Evolutionary conservation across 2,113 vertebrate species (phyloP), one percentile per base, ranked within the genome.

Genomic region (Uropsilus gracilis): DNA sequence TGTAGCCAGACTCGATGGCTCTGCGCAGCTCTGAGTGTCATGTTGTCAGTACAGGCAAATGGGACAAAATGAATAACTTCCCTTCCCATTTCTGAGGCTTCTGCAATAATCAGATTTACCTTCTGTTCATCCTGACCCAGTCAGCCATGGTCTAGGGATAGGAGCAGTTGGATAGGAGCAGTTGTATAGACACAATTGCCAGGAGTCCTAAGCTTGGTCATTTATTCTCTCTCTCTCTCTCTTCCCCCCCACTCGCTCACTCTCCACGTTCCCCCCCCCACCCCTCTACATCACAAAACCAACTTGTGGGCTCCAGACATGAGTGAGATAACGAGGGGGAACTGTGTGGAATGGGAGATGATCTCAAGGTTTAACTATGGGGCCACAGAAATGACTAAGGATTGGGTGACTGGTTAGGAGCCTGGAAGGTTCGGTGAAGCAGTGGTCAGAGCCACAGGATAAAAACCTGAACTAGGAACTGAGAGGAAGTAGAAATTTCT

Each of bases 391-490:
- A 93, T 82, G 46, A 89, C 83, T 85, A 88, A 95, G 73, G 78
- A 94, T 69, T 61, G 68, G 30, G 73, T 94, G 63, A 20, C 28
- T 53, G 37, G 55, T 89, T 86, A 86, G 76, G 22, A 73, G 44
- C 77, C 61, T 42, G 57, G 53, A 94, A 91, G 64, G 75, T 84
- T 77, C 77, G 80, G 28, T 88, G 73, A 86, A 89, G 66, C 76
- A 93, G 64, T 80, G 32, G 42, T 73, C 48, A 73, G 89, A 77
- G 34, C 84, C 32, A 68, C 48, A 94, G 88, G 59, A 71, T n/a
- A n/a, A 84, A 71, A 94, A 76, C 73, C 61, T 77, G 78, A 95
- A 95, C 68, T 89, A 89, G 57, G 95, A 87, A 94, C 73, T 73
- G 57, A 82, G 46, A 91, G 61, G 46, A 80, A n/a, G 82, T 78